Evolutionary conservation across 2,113 vertebrate species (phyloP), one percentile per base, ranked within the genome.

Genomic region (Sturnira hondurensis): DNA sequence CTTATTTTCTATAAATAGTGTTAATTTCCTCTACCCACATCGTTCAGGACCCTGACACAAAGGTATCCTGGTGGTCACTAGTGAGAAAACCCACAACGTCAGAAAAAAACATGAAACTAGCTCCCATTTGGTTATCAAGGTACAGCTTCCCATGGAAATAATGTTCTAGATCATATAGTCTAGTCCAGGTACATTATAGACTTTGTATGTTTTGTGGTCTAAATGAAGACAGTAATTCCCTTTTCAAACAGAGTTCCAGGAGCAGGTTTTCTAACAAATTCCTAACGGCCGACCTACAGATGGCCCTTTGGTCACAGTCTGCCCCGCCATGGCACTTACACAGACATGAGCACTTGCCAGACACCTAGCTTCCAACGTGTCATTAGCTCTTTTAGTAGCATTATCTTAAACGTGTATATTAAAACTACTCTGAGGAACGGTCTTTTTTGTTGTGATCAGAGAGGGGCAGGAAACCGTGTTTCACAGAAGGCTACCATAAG

Each of bases 401-500:
- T 15, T 77, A 26, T 65, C 50, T 78, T 68, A 89, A 95, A 93
- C 22, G 33, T 10, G 0, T 12, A n/a, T 58, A 41, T 86, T 81
- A 86, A 91, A 45, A 86, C 50, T 84, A 31, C 24, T 91, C 50
- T 52, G 26, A 81, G 86, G 95, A 94, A 43, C 91, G 92, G 80
- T 97, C 54, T 94, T 47, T 52, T 94, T 95, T 95, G 88, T 77
- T 95, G 52, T 92, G 36, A 45, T 43, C 7, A 0, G 63, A 88
- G 81, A 63, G 45, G 82, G 73, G 65, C 91, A 50, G 43, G 1
- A 74, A 74, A 58, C 63, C 74, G 16, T 20, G n/a, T 70, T 84
- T 96, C 22, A 31, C 10, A 50, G 78, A 93, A 91, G 67, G 43
- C 77, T 52, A 33, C 26, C 83, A 71, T 38, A 91, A 92, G 11